phyloP scores from a whole-genome alignment of 2,797 vertebrate species.

The Staurois parvus region DNA sequence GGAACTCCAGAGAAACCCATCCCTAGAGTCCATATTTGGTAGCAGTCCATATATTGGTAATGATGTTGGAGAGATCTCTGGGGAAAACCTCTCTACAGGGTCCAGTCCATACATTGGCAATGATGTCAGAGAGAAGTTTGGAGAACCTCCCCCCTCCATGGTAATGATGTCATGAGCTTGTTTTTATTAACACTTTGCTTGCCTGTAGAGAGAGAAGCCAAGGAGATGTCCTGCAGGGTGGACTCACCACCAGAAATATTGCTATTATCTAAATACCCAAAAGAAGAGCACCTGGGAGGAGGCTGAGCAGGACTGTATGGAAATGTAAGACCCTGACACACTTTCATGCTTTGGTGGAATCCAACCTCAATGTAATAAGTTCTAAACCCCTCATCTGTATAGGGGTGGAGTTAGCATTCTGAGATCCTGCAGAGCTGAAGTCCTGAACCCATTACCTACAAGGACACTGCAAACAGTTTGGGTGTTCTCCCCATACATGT shows the following conservation, averaged over 20 bases:
- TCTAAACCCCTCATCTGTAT: too few relatives aligned
- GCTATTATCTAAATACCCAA: conserved; percentile 68
- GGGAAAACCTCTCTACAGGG: too few relatives aligned
- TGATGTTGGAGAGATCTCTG: too few relatives aligned
- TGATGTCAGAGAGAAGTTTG: too few relatives aligned
- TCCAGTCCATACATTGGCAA: too few relatives aligned
- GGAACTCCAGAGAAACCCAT: too few relatives aligned
- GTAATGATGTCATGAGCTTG: not conserved
- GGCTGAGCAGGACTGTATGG: conserved; percentile 71
- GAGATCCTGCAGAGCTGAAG: not conserved
- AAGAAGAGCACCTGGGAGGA: conserved; percentile 73
- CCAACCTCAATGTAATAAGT: too few relatives aligned
- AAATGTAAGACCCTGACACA: conserved; percentile 65
- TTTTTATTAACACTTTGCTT: not conserved
- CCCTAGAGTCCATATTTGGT: too few relatives aligned
- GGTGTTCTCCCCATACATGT: not conserved
- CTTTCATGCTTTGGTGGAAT: too few relatives aligned
- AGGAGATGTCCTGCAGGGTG: conserved; percentile 70
- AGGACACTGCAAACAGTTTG: not conserved
- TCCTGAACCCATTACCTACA: not conserved
- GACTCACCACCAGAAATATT: conserved; percentile 72
- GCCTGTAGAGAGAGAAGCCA: conserved; percentile 56
- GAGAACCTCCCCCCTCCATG: too few relatives aligned
- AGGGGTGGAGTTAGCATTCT: not conserved
- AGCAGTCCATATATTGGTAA: too few relatives aligned